Percentiles rank a stretch among this genome's conserved stretches.
phyloP scores from a whole-genome alignment of 2,113 vertebrate species.

The Patagioenas fasciata region DNA sequence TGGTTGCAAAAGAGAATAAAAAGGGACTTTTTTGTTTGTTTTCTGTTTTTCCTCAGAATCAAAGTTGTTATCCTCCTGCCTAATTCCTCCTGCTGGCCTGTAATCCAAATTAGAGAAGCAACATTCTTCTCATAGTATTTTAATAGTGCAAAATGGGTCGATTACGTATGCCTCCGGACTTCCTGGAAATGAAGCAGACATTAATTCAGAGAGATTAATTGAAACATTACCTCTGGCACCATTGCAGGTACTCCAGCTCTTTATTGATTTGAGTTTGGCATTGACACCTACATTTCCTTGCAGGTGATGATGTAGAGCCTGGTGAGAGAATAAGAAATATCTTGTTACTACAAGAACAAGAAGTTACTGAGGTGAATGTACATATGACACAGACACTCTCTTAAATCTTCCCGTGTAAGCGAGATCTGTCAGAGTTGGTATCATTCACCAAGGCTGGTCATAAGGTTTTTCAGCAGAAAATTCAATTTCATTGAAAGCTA shows the following conservation, averaged over 20 bases:
- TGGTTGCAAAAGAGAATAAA: neutral
- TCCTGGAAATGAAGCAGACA: conserved; percentile 49
- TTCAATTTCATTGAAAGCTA: neutral
- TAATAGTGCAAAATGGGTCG: neutral
- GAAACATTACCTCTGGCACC: conserved; percentile 32
- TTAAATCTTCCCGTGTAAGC: neutral
- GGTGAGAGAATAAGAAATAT: neutral
- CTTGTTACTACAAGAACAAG: conserved; percentile 1
- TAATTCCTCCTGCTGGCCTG: neutral
- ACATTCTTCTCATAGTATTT: neutral
- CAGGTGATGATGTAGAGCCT: neutral
- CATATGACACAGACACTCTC: neutral
- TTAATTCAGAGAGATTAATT: conserved; percentile 34
- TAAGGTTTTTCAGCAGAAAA: neutral
- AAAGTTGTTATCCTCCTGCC: neutral
- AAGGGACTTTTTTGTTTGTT: neutral
- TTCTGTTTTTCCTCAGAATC: neutral
- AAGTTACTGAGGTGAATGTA: neutral
- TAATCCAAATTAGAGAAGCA: neutral
- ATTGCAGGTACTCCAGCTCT: neutral
- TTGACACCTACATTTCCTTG: neutral
- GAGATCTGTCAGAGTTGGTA: neutral
- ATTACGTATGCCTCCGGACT: conserved; percentile 17
- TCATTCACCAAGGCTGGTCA: neutral
- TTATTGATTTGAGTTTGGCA: conserved; percentile 32